Evolutionary conservation across 1,140 invertebrate species (phyloP).

Genomic region (Venustaconcha ellipsiformis): DNA sequence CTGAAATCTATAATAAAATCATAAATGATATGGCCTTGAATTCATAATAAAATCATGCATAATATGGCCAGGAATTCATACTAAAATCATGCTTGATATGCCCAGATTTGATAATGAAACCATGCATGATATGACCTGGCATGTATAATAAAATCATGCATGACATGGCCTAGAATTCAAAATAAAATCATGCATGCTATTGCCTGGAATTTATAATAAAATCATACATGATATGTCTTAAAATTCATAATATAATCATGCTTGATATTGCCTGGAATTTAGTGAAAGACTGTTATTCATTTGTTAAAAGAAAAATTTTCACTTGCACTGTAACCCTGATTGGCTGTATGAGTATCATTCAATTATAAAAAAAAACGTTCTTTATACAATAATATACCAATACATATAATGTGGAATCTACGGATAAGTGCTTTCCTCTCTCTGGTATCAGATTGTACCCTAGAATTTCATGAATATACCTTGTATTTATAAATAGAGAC

Average conservation of each 20-base stretch:
- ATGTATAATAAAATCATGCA: not conserved
- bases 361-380: too few relatives aligned
- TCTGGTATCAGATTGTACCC: too few relatives aligned
- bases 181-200: not conserved
- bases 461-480: too few relatives aligned
- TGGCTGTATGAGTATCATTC: too few relatives aligned
- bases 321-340: too few relatives aligned
- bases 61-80: not conserved
- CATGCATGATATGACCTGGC: not conserved
- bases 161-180: not conserved
- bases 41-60: not conserved
- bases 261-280: not conserved
- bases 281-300: not conserved
- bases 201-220: not conserved
- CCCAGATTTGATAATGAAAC: not conserved
- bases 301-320: too few relatives aligned
- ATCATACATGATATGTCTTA: conserved; percentile 17
- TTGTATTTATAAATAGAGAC: too few relatives aligned
- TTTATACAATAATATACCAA: too few relatives aligned
- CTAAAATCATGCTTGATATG: not conserved
- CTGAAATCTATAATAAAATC: not conserved
- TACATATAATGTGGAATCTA: too few relatives aligned
- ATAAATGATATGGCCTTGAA: not conserved
- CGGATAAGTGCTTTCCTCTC: too few relatives aligned
- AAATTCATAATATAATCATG: conserved; percentile 6